phyloP scores from a whole-genome alignment of 2,888 invertebrate species.

The Synergus gifuensis region DNA sequence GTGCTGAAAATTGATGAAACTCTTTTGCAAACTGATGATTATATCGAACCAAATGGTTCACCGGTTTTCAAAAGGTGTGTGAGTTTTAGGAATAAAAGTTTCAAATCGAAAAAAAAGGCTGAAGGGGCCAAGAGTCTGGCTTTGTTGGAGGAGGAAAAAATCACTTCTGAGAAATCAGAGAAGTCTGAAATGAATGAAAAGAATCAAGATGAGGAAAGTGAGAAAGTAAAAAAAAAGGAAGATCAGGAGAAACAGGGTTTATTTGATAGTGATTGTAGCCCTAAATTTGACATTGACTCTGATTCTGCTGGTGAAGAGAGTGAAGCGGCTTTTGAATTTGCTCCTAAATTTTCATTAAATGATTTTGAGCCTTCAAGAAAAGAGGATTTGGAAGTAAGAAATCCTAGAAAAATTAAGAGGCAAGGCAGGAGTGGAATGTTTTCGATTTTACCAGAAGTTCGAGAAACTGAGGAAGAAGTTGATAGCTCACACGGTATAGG shows the following conservation, averaged over 20 bases:
- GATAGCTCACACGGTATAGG: neutral
- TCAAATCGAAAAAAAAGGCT: neutral
- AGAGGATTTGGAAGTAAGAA: neutral
- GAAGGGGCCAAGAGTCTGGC: neutral
- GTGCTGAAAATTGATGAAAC: neutral
- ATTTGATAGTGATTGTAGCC: neutral
- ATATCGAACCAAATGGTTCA: constrained; percentile 1
- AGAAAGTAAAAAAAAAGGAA: neutral
- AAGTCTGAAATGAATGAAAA: neutral
- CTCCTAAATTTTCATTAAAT: neutral
- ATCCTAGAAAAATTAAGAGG: neutral
- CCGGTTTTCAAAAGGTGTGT: constrained; percentile 29
- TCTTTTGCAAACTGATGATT: neutral
- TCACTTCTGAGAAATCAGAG: neutral
- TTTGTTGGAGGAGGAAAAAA: neutral
- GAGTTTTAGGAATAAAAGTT: neutral
- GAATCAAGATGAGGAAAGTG: neutral
- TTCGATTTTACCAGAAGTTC: constrained; percentile 14
- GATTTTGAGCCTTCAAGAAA: neutral
- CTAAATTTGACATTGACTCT: too few relatives aligned
- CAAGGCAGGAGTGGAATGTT: neutral
- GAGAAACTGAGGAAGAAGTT: constrained; percentile 23
- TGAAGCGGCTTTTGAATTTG: neutral
- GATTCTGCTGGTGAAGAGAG: constrained; percentile 8
- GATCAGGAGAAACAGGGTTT: neutral